Conservation (phyloP, 2,888 invertebrate species). For the Phortica okadai region DNA sequence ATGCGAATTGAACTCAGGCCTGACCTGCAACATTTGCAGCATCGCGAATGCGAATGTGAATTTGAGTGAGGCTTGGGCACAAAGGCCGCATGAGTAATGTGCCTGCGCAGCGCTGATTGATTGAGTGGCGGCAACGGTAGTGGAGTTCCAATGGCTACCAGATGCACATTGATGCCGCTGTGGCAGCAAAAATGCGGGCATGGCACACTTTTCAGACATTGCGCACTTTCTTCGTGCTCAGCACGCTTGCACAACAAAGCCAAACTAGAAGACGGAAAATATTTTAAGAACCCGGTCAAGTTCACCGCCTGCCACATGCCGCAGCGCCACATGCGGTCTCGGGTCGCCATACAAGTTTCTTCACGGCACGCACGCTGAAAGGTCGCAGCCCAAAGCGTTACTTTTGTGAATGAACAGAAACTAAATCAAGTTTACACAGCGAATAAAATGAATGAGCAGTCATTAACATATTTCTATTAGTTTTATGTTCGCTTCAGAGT, state of each 20-base stretch:
- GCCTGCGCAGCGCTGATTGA: constrained; percentile 44
- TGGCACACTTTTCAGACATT: neutral
- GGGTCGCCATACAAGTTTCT: neutral
- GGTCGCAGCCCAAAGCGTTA: neutral
- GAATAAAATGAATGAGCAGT: neutral
- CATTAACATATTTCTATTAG: neutral
- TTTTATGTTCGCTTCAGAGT: neutral
- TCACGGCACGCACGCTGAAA: neutral
- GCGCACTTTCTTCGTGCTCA: constrained; percentile 8
- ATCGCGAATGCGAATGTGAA: neutral
- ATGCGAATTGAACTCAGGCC: neutral
- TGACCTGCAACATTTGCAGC: neutral
- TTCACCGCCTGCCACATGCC: neutral
- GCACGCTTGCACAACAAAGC: neutral
- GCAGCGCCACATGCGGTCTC: neutral
- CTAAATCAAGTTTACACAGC: too few relatives aligned
- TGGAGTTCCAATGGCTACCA: neutral
- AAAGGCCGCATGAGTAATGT: constrained; percentile 40
- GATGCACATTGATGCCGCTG: neutral
- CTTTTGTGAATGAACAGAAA: too few relatives aligned
- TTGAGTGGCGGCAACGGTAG: constrained; percentile 14
- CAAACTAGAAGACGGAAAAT: neutral
- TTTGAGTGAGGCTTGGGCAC: neutral
- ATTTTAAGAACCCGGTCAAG: constrained; percentile 1
- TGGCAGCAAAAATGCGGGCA: constrained; percentile 12